Conservation (phyloP, 2,888 invertebrate species). For the Brachyopa scutellaris region DNA sequence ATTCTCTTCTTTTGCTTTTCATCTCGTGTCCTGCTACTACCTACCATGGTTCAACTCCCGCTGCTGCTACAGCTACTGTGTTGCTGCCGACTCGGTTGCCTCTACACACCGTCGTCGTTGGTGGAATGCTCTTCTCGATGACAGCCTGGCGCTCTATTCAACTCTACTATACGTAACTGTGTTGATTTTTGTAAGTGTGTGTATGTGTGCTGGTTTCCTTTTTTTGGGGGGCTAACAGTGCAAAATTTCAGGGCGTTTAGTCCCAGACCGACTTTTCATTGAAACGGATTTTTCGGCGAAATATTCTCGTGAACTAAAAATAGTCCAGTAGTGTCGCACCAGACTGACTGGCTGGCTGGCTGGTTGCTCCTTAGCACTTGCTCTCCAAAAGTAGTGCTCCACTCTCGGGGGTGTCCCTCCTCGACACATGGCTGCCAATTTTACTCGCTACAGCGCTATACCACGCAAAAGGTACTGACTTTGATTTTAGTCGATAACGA, state of each 20-base stretch:
- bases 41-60: constrained; percentile 36
- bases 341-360: constrained; percentile 69
- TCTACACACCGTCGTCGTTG: constrained; percentile 18
- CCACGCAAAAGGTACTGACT: constrained; percentile 69
- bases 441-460: constrained; percentile 42
- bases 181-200: constrained; percentile 10
- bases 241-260: constrained; percentile 73
- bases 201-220: constrained; percentile 54
- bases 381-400: constrained; percentile 63
- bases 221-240: constrained; percentile 64
- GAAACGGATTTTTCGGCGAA: constrained; percentile 71
- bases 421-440: constrained; percentile 19
- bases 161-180: constrained; percentile 5
- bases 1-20: constrained; percentile 25
- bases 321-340: constrained; percentile 73
- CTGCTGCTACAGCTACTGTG: constrained; percentile 42
- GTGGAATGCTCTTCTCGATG: constrained; percentile 49
- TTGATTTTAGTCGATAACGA: constrained; percentile 72
- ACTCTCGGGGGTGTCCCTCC: constrained; percentile 47
- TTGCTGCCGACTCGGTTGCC: constrained; percentile 29
- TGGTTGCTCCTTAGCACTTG: constrained; percentile 59
- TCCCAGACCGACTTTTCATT: constrained; percentile 73
- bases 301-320: constrained; percentile 72
- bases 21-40: constrained; percentile 38
- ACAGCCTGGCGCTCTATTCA: constrained; percentile 43